Percentiles rank a stretch among this genome's conserved stretches.
These are phyloP conservation scores for Ivindomyrus marchei DNA, from an alignment of 2,113 vertebrate species.

Conservation along the genomic window DNA sequence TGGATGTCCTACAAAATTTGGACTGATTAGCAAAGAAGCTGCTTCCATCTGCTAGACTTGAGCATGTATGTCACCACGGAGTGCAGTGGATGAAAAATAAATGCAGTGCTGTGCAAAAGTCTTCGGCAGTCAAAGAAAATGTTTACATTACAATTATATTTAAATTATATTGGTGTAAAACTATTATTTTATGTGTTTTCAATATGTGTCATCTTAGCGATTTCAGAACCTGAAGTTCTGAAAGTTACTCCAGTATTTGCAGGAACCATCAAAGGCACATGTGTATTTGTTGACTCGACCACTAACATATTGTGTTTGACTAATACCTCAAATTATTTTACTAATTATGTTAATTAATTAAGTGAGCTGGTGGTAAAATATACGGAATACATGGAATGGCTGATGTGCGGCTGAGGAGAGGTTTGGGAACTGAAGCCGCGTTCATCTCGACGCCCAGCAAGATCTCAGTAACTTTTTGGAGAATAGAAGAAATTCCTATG, in stretches of 20 bases:
- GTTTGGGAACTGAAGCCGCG: background rate
- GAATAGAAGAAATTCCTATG: background rate
- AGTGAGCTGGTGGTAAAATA: background rate
- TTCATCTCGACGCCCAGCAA: background rate
- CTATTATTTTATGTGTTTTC: background rate
- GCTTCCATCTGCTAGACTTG: background rate
- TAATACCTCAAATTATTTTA: background rate
- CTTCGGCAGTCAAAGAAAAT: background rate
- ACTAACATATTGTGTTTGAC: background rate
- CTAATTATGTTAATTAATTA: background rate
- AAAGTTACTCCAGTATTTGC: background rate
- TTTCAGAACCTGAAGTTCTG: background rate
- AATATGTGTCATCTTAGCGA: background rate
- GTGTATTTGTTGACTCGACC: background rate
- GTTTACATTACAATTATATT: background rate
- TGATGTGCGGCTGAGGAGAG: background rate
- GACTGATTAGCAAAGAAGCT: background rate
- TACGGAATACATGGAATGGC: background rate
- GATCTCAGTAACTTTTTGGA: background rate
- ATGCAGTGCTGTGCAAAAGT: background rate
- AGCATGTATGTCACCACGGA: background rate
- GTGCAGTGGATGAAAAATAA: background rate
- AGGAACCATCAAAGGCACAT: background rate
- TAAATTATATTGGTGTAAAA: background rate
- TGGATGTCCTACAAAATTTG: background rate